phyloP scores from a whole-genome alignment of 2,113 vertebrate species.

The Ancistrus triradiatus region DNA sequence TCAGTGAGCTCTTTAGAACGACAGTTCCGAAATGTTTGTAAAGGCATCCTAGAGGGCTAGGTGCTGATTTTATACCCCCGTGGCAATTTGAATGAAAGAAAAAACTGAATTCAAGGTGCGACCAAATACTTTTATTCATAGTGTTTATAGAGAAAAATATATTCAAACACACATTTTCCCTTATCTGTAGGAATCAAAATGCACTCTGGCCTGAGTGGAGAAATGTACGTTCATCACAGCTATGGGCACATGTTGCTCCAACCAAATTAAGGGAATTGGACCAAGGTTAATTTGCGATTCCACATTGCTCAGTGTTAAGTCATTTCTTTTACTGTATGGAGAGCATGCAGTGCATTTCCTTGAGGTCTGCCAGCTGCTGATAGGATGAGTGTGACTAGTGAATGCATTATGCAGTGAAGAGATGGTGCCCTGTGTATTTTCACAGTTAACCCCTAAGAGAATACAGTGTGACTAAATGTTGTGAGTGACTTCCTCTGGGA shows the following conservation, averaged over 20 bases:
- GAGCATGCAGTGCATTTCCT: slow-evolving; percentile 60
- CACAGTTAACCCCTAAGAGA: slow-evolving; percentile 42
- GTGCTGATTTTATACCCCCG: too few relatives aligned
- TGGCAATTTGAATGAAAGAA: too few relatives aligned
- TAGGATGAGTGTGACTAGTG: slow-evolving; percentile 61
- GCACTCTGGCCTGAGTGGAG: neutral
- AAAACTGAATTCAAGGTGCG: too few relatives aligned
- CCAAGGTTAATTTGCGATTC: slow-evolving; percentile 67
- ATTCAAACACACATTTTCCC: slow-evolving; percentile 2
- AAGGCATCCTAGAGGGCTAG: too few relatives aligned
- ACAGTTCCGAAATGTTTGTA: too few relatives aligned
- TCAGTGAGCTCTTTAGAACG: too few relatives aligned
- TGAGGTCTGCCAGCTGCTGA: slow-evolving; percentile 68
- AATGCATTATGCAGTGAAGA: slow-evolving; percentile 64
- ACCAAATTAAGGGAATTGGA: slow-evolving; percentile 69
- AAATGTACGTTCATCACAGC: slow-evolving; percentile 33
- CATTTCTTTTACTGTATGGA: slow-evolving; percentile 67
- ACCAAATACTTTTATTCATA: too few relatives aligned
- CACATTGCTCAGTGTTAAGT: slow-evolving; percentile 57
- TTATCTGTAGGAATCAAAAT: slow-evolving; percentile 18
- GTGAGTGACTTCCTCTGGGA: slow-evolving; percentile 35
- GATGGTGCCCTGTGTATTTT: slow-evolving; percentile 16
- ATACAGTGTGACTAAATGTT: slow-evolving; percentile 38
- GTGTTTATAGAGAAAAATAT: too few relatives aligned
- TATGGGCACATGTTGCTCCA: slow-evolving; percentile 59